Evolutionary conservation across 2,888 invertebrate genomes (phyloP).

Genomic region (Thecocarcelia acutangulata): DNA sequence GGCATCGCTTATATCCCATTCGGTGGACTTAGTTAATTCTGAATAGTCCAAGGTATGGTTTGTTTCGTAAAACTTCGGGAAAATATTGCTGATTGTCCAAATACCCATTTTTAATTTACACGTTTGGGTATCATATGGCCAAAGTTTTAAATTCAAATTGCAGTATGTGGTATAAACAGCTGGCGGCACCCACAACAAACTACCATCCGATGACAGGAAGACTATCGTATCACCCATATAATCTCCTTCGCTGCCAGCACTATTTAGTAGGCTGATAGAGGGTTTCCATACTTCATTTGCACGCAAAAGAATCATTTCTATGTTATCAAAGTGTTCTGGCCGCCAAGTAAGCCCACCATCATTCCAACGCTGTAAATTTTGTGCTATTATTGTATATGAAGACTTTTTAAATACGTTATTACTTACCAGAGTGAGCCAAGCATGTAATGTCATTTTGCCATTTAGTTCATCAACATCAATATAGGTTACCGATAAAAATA

Average conservation of each 20-base stretch:
- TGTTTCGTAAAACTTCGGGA: slow-evolving; percentile 80
- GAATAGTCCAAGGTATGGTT: slow-evolving; percentile 79
- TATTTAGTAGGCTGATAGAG: slow-evolving; percentile 86
- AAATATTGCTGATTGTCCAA: slow-evolving; percentile 85
- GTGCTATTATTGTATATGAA: background rate
- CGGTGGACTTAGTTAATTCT: slow-evolving; percentile 76
- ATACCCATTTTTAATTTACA: slow-evolving; percentile 88
- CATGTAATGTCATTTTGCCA: slow-evolving; percentile 84
- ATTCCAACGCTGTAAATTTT: slow-evolving; percentile 85
- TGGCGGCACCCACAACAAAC: slow-evolving; percentile 86
- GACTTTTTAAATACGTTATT: background rate
- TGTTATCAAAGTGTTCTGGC: slow-evolving; percentile 85
- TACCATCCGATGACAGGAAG: slow-evolving; percentile 83
- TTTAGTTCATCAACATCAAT: slow-evolving; percentile 86
- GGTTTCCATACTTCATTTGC: slow-evolving; percentile 91
- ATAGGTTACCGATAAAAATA: slow-evolving; percentile 85
- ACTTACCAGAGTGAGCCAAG: slow-evolving; percentile 85
- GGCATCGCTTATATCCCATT: slow-evolving; percentile 80
- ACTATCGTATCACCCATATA: slow-evolving; percentile 78
- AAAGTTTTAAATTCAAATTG: slow-evolving; percentile 85
- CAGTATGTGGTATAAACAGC: slow-evolving; percentile 86
- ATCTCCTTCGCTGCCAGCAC: slow-evolving; percentile 84
- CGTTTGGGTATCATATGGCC: slow-evolving; percentile 89
- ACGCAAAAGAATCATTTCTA: slow-evolving; percentile 84
- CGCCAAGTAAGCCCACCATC: slow-evolving; percentile 90